Evolutionary conservation across 2,113 vertebrate species (phyloP).

Genomic region (Crotophaga sulcirostris): DNA sequence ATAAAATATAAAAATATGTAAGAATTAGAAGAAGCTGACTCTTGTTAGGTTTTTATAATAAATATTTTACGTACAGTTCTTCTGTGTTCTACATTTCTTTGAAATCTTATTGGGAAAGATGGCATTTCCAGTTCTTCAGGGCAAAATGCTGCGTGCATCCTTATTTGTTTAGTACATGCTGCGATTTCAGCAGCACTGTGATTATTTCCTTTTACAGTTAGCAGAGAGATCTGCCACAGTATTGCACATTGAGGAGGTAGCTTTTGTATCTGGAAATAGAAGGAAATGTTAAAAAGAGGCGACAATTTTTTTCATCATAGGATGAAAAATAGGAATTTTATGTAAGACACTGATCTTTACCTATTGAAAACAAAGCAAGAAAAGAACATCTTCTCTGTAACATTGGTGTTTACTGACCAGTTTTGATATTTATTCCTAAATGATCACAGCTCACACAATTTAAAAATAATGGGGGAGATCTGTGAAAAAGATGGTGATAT

Average conservation of each 20-base stretch:
- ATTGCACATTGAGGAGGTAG: neutral
- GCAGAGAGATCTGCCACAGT: neutral
- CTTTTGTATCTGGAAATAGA: neutral
- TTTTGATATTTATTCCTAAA: neutral
- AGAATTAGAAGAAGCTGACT: neutral
- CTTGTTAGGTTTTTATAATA: neutral
- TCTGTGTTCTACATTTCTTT: fast-evolving
- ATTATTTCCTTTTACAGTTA: neutral
- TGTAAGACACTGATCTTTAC: neutral
- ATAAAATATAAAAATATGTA: neutral
- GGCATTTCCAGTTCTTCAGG: neutral
- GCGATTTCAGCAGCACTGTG: neutral
- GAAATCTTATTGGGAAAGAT: neutral
- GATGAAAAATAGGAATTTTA: neutral
- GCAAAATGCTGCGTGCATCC: neutral
- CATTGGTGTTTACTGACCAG: neutral
- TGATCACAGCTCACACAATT: neutral
- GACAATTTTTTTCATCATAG: neutral
- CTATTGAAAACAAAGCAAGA: neutral
- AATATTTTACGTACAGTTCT: neutral
- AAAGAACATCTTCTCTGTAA: neutral
- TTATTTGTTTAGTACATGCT: neutral
- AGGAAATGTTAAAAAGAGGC: neutral
- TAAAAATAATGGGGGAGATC: neutral
- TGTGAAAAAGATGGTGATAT: neutral